Base-by-base conservation (phyloP, 2,888 invertebrate genomes). In the Penaeus monodon region DNA sequence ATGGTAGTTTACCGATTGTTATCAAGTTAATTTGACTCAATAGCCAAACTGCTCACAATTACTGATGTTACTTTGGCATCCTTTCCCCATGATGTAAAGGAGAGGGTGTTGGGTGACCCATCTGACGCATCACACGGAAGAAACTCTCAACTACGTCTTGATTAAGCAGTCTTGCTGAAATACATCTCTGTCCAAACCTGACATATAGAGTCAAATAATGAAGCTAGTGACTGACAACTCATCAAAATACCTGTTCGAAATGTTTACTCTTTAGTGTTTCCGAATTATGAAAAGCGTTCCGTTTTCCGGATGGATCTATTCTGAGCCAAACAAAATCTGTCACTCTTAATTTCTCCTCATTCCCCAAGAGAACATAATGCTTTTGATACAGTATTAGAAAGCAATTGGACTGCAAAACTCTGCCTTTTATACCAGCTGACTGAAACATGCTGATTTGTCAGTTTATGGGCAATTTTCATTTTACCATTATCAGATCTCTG, bases 361-460 rank as follows among this genome's bases (percentile, higher is more conserved):
- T n/a, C n/a, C n/a, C n/a, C n/a, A n/a, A n/a, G n/a, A n/a, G n/a
- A n/a, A n/a, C n/a, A n/a, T n/a, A n/a, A n/a, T 73, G 73, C 73
- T 73, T 73, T 73, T 73, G 73, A 73, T 73, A 73, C 12, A 73
- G 73, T 73, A 73, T 73, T 73, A n/a, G 73, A 73, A 17, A 73
- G 73, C 73, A 73, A 73, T 33, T 73, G 73, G 17, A 73, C 73
- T 73, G 73, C 73, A 22, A 73, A 27, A 22, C 73, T 73, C 73
- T 73, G 73, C 73, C 73, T 73, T 73, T n/a, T 73, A 33, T 73
- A 73, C 73, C 6, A 2, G 6, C 22, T n/a, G 73, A 73, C 73
- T 73, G n/a, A n/a, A n/a, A n/a, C n/a, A n/a, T n/a, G 22, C 73
- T 73, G 73, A 73, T 73, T 73, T 73, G 38, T 73, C 73, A 73